A percentile compares a stretch with the other conserved stretches of the same genome.
Conservation (phyloP, 2,888 invertebrate species). For the Tetramorium bicarinatum region DNA sequence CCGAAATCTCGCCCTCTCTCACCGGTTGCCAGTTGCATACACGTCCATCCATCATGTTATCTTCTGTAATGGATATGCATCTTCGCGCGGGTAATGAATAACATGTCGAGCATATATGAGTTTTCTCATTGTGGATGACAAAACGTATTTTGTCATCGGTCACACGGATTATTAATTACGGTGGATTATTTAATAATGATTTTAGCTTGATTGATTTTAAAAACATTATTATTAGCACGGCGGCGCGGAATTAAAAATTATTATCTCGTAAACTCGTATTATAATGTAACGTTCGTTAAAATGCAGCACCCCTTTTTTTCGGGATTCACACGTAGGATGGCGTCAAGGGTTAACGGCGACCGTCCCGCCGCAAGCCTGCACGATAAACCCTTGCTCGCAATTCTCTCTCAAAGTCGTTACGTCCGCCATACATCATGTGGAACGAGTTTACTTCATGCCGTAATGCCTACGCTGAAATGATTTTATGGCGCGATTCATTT, state of each 20-base stretch:
- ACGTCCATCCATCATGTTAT: slow-evolving; percentile 69
- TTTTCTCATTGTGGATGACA: slow-evolving; percentile 50
- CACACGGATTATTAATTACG: slow-evolving; percentile 61
- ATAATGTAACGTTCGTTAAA: slow-evolving; percentile 19
- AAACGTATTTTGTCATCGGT: slow-evolving; percentile 66
- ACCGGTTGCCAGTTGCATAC: slow-evolving; percentile 38
- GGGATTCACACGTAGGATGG: slow-evolving; percentile 27
- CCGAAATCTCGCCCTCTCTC: slow-evolving; percentile 38
- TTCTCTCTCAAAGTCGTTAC: slow-evolving; percentile 73
- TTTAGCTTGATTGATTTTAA: slow-evolving; percentile 37
- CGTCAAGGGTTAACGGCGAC: slow-evolving; percentile 59
- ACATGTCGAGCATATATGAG: slow-evolving; percentile 54
- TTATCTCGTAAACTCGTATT: neutral
- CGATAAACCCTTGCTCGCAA: slow-evolving; percentile 72
- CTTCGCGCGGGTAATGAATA: slow-evolving; percentile 64
- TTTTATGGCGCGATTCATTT: slow-evolving; percentile 74
- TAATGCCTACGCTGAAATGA: slow-evolving; percentile 72
- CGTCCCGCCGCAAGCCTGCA: slow-evolving; percentile 57
- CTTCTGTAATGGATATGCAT: slow-evolving; percentile 61
- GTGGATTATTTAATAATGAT: slow-evolving; percentile 46
- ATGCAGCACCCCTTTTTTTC: slow-evolving; percentile 57
- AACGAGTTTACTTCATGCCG: slow-evolving; percentile 72
- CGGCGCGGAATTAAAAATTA: neutral
- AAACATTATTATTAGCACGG: slow-evolving; percentile 15
- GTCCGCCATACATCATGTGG: slow-evolving; percentile 64